phyloP scores from a whole-genome alignment of 2,888 invertebrate species.

The Drosophila emarginata region DNA sequence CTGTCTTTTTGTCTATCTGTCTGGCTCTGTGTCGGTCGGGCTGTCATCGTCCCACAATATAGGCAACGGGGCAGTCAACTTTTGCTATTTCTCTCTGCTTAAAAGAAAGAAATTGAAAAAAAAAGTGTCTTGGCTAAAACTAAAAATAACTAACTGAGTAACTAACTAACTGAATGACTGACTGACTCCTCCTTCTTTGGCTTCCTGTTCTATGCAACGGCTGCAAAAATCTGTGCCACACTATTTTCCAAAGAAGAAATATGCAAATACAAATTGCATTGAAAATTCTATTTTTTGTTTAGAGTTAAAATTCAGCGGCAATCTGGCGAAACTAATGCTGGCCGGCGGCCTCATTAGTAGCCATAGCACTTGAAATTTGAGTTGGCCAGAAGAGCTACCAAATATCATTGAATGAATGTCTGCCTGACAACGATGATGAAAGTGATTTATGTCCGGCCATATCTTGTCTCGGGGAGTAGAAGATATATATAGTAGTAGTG shows the following conservation, averaged over 20 bases:
- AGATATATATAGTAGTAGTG: slow-evolving; percentile 10
- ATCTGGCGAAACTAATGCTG: slow-evolving; percentile 20
- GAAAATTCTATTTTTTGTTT: slow-evolving; percentile 31
- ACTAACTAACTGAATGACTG: slow-evolving; percentile 11
- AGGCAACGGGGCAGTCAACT: slow-evolving; percentile 38
- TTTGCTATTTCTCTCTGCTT: slow-evolving; percentile 32
- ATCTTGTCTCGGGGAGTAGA: neutral
- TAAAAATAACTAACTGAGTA: slow-evolving; percentile 45
- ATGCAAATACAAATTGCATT: slow-evolving; percentile 48
- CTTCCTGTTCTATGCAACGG: slow-evolving; percentile 56
- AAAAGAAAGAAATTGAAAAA: slow-evolving; percentile 6
- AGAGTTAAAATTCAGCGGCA: slow-evolving; percentile 14
- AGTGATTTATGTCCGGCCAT: slow-evolving; percentile 65
- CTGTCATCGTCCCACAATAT: slow-evolving; percentile 35
- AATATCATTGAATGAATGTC: slow-evolving; percentile 41
- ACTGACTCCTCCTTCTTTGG: slow-evolving; percentile 28
- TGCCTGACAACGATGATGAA: slow-evolving; percentile 58
- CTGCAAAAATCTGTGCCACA: slow-evolving; percentile 61
- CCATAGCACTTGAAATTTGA: slow-evolving; percentile 44
- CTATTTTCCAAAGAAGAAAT: slow-evolving; percentile 43
- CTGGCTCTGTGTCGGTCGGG: slow-evolving; percentile 31
- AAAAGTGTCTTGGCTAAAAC: slow-evolving; percentile 34
- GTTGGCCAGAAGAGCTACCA: slow-evolving; percentile 39
- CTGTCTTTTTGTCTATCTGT: neutral
- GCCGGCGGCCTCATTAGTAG: slow-evolving; percentile 39